Evolutionary conservation across 1,140 invertebrate species (phyloP).

Genomic region (Lanistes nyassanus): DNA sequence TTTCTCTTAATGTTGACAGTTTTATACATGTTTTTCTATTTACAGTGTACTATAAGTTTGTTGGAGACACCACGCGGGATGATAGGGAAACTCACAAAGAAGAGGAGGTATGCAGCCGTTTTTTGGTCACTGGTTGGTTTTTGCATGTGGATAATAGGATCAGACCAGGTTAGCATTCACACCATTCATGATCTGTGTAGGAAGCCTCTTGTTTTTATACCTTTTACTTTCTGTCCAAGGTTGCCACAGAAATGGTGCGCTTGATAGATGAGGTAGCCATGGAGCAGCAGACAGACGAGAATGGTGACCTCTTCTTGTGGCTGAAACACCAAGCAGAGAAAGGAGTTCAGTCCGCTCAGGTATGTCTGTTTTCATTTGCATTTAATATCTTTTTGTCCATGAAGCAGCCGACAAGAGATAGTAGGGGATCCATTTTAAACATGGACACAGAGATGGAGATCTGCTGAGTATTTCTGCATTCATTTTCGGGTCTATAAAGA

Average conservation of each 20-base stretch:
- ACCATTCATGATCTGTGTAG: too few species aligned
- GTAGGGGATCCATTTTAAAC: neutral
- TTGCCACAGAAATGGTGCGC: slow-evolving; percentile 59
- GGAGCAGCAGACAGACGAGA: slow-evolving; percentile 60
- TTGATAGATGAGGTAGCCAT: slow-evolving; percentile 57
- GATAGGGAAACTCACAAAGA: slow-evolving; percentile 56
- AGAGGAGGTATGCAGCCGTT: slow-evolving; percentile 49
- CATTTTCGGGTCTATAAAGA: neutral
- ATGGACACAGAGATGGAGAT: neutral
- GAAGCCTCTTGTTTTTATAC: too few species aligned
- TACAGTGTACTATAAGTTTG: slow-evolving; percentile 61
- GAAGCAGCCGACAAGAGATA: neutral
- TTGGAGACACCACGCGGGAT: slow-evolving; percentile 54
- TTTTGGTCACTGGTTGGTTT: neutral
- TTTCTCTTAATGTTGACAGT: neutral
- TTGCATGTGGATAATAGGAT: neutral
- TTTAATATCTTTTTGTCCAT: neutral
- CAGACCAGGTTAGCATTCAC: neutral
- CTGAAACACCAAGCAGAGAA: slow-evolving; percentile 61
- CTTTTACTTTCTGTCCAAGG: slow-evolving; percentile 35
- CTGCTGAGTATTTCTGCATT: neutral
- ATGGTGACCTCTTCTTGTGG: slow-evolving; percentile 65
- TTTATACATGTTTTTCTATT: neutral
- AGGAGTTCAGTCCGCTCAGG: slow-evolving; percentile 62
- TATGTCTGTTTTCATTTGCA: slow-evolving; percentile 22